Evolutionary conservation across 1,140 invertebrate species (phyloP).

Genomic region (Calliphora vicina): DNA sequence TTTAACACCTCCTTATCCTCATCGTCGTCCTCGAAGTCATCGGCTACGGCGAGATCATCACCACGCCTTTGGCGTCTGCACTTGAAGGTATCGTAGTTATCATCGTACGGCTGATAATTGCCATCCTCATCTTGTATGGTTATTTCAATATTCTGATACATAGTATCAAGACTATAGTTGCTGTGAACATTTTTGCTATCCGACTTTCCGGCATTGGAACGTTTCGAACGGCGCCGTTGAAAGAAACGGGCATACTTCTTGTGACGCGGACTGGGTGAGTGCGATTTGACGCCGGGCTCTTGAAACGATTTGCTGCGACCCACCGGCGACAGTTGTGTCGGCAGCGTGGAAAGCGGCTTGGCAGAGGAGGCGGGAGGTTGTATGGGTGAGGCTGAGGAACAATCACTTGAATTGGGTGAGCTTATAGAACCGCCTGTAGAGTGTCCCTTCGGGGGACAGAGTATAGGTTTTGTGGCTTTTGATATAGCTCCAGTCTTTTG

Average conservation of each 20-base stretch:
- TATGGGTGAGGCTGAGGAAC: constrained; percentile 52
- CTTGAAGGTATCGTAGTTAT: constrained; percentile 51
- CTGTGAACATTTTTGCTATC: constrained; percentile 39
- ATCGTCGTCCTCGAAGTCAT: constrained; percentile 49
- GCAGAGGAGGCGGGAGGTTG: constrained; percentile 28
- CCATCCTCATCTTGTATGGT: constrained; percentile 62
- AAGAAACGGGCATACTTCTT: constrained; percentile 57
- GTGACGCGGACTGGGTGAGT: constrained; percentile 41
- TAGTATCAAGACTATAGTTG: constrained; percentile 55
- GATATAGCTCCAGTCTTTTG: constrained; percentile 55
- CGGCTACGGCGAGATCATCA: constrained; percentile 36
- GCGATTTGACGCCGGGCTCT: constrained; percentile 49
- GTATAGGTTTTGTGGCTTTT: constrained; percentile 51
- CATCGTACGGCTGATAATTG: constrained; percentile 57
- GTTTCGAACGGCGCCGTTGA: constrained; percentile 54
- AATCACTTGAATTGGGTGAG: constrained; percentile 60
- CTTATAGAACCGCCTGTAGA: constrained; percentile 51
- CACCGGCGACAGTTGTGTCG: constrained; percentile 48
- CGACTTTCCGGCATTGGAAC: constrained; percentile 37
- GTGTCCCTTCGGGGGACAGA: constrained; percentile 48
- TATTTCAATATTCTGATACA: constrained; percentile 61
- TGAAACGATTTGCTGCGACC: constrained; percentile 61
- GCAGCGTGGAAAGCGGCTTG: not conserved
- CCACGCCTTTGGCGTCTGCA: constrained; percentile 37
- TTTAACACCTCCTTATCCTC: constrained; percentile 46